Evolutionary conservation across 2,888 invertebrate species (phyloP).

Genomic region (Limulus polyphemus): DNA sequence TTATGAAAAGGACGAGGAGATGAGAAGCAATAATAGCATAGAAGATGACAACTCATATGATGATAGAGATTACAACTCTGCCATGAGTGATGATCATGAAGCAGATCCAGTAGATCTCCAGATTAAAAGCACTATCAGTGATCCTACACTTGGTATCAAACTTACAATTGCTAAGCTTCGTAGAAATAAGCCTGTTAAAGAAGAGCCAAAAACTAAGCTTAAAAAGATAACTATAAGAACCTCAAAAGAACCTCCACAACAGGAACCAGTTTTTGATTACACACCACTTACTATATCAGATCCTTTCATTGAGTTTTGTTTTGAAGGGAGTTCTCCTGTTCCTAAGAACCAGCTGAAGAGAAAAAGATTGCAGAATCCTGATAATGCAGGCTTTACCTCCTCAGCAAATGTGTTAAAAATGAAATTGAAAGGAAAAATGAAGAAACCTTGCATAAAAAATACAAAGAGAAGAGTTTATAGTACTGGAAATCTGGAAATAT

Average conservation of each 20-base stretch:
- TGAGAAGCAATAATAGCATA: conserved; percentile 26
- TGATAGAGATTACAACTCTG: conserved; percentile 24
- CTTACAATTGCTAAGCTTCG: conserved; percentile 33
- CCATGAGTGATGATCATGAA: conserved; percentile 21
- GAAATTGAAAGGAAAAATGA: background rate
- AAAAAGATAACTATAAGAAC: conserved; percentile 1
- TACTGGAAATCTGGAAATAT: background rate
- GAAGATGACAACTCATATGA: conserved; percentile 24
- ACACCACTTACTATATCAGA: conserved; percentile 2
- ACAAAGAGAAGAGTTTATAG: background rate
- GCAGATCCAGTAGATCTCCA: conserved; percentile 25
- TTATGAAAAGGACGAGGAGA: conserved; percentile 23
- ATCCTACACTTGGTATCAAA: conserved; percentile 36
- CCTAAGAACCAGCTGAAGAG: conserved; percentile 8
- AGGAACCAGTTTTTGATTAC: conserved; percentile 5
- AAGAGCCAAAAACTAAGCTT: background rate
- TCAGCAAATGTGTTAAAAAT: background rate
- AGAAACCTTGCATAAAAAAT: background rate
- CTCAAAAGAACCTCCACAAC: background rate
- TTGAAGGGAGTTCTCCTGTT: conserved; percentile 19
- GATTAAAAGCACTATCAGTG: conserved; percentile 32
- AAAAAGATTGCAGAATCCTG: background rate
- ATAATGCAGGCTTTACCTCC: background rate
- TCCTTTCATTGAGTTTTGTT: conserved; percentile 13
- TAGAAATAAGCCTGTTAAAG: conserved; percentile 3